Base-by-base conservation (phyloP, 2,113 vertebrate genomes). In the Diphyllodes magnificus region DNA sequence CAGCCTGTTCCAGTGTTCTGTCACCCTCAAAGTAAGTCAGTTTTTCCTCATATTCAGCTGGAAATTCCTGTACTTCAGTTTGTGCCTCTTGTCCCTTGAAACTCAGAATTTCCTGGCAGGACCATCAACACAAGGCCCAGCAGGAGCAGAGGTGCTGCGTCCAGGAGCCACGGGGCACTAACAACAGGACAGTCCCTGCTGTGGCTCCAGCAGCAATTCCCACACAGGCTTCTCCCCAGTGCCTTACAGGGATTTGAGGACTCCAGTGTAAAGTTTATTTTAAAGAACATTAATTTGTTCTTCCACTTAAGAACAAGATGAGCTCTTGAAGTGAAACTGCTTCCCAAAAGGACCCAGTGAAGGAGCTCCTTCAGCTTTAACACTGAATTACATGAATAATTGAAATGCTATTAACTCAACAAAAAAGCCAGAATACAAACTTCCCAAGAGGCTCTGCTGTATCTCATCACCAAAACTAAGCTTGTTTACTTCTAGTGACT, bases 281-380 rank as follows among this genome's bases (percentile, higher is more conserved):
- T 86, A 92, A 95, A 97, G 82, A 93, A 73, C 65, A 90, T 69
- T 66, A 88, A 92, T 86, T 86, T 96, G 83, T n/a, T 94, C 95
- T 91, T 73, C 92, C 73, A 93, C 92, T 95, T 96, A 90, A 93
- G 53, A 47, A 88, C 40, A 95, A 93, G 93, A 96, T 69, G 78
- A 90, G 57, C 84, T 96, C 95, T 97, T 95, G 94, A 95, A 93
- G 92, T 65, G 73, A 94, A 82, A 53, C 92, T 71, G 88, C 69
- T 83, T 93, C 85, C 81, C 53, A 56, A n/a, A 93, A 95, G 90
- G 89, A 76, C 51, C n/a, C 59, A 50, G 92, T 60, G 42, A 96
- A 96, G 92, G 73, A 91, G 88, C 77, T 95, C 77, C 88, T 97
- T 96, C 94, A 96, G 79, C 75, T 92, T 94, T 86, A 82, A 88